phyloP scores from a whole-genome alignment of 2,113 vertebrate species.

The Noctilio leporinus region DNA sequence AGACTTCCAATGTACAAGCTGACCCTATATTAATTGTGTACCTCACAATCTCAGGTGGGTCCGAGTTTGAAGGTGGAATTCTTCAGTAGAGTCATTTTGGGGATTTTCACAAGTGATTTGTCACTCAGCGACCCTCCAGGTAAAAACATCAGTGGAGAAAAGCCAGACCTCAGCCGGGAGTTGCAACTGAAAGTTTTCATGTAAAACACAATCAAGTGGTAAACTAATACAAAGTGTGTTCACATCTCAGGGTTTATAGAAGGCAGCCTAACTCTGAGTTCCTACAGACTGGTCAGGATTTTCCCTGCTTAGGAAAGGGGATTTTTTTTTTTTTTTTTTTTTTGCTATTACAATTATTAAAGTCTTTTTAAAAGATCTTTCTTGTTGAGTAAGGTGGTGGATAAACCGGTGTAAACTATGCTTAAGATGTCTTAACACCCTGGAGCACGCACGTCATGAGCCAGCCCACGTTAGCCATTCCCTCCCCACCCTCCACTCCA shows the following conservation, averaged over 20 bases:
- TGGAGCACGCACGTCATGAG: neutral
- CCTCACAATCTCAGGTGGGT: neutral
- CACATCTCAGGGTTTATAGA: neutral
- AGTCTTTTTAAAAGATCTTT: neutral
- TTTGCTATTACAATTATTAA: neutral
- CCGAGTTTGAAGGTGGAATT: neutral
- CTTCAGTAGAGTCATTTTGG: neutral
- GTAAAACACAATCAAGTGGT: neutral
- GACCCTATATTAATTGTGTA: neutral
- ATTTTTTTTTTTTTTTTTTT: neutral
- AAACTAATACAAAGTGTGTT: neutral
- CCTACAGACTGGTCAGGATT: neutral
- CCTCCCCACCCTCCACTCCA: neutral
- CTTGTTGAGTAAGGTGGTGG: slow-evolving; percentile 2
- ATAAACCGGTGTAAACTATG: neutral
- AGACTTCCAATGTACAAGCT: neutral
- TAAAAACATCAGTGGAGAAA: neutral
- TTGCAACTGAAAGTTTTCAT: neutral
- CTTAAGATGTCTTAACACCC: slow-evolving; percentile 21
- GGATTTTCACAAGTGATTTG: neutral
- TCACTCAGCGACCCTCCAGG: neutral
- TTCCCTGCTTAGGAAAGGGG: neutral
- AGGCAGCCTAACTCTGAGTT: neutral
- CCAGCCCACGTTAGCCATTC: neutral
- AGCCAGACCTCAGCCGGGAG: neutral